Evolutionary conservation across 2,113 vertebrate genomes (phyloP).

Genomic region (Cricetomys ansorgei): DNA sequence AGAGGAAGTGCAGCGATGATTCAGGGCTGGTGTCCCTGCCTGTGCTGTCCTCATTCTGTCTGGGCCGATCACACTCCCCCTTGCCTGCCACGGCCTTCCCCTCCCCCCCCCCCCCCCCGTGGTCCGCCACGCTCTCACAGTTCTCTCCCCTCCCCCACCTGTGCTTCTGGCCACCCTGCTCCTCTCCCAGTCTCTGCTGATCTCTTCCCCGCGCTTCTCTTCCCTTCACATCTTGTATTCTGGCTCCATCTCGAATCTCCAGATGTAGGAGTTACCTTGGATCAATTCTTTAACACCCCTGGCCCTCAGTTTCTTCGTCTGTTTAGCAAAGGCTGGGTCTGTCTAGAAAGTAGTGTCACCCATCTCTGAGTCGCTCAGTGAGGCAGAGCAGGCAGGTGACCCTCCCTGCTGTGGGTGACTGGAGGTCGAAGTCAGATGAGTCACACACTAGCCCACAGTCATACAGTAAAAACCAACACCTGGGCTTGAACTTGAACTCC

Average conservation of each 20-base stretch:
- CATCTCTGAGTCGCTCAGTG: not conserved
- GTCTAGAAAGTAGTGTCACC: not conserved
- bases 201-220: not conserved
- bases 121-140: too few relatives aligned
- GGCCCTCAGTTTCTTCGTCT: not conserved
- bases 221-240: not conserved
- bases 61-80: not conserved
- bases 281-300: not conserved
- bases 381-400: not conserved
- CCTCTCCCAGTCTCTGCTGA: rapidly evolving
- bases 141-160: too few relatives aligned
- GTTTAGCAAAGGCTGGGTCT: not conserved
- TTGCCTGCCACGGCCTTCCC: constrained; percentile 7
- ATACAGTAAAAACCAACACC: rapidly evolving
- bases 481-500: not conserved
- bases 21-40: not conserved
- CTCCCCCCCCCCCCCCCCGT: too few relatives aligned
- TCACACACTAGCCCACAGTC: not conserved
- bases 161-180: not conserved
- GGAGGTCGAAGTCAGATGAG: not conserved
- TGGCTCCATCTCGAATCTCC: not conserved
- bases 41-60: not conserved
- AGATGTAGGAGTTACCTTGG: not conserved
- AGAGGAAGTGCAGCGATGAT: not conserved
- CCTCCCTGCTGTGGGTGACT: not conserved